Percentiles rank a stretch among this genome's conserved stretches.
phyloP scores from a whole-genome alignment of 2,113 vertebrate genomes.

The Girardinichthys multiradiatus region DNA sequence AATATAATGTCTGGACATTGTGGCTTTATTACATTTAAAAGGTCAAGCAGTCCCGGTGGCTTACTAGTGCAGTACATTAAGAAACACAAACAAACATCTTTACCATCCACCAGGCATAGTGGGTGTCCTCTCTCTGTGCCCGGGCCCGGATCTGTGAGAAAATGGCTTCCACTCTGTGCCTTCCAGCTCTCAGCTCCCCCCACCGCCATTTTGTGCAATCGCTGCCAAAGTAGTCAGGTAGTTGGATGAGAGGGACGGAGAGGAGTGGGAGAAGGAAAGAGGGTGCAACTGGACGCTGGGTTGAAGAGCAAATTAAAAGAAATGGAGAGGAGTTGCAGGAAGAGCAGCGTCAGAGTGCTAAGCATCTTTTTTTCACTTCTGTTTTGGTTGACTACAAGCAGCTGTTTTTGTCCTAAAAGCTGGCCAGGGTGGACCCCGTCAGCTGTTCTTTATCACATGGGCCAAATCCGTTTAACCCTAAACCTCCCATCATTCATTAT shows the following conservation, averaged over 20 bases:
- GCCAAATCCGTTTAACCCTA: background rate
- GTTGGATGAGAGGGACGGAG: constrained; percentile 72
- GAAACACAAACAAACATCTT: constrained; percentile 28
- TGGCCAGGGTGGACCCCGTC: constrained; percentile 82
- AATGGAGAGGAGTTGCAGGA: constrained; percentile 27
- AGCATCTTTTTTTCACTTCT: constrained; percentile 68
- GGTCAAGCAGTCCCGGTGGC: constrained; percentile 47
- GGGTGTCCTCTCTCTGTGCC: constrained; percentile 33
- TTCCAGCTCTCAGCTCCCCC: constrained; percentile 59
- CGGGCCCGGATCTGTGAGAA: constrained; percentile 70
- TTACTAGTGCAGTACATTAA: constrained; percentile 32
- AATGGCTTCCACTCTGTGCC: constrained; percentile 81
- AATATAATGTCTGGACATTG: constrained; percentile 41
- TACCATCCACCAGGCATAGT: constrained; percentile 28
- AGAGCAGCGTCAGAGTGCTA: constrained; percentile 7
- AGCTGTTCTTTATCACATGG: constrained; percentile 80
- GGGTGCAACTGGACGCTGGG: constrained; percentile 36
- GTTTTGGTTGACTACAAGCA: constrained; percentile 60
- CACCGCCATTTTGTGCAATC: constrained; percentile 82
- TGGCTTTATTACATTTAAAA: constrained; percentile 46
- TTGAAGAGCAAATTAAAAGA: constrained; percentile 34
- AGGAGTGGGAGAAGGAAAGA: constrained; percentile 56
- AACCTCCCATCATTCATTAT: background rate
- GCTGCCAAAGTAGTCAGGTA: constrained; percentile 80
- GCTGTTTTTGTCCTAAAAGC: constrained; percentile 74